phyloP scores from a whole-genome alignment of 92 coral and sea anemone genomes.

The Porites divaricata region DNA sequence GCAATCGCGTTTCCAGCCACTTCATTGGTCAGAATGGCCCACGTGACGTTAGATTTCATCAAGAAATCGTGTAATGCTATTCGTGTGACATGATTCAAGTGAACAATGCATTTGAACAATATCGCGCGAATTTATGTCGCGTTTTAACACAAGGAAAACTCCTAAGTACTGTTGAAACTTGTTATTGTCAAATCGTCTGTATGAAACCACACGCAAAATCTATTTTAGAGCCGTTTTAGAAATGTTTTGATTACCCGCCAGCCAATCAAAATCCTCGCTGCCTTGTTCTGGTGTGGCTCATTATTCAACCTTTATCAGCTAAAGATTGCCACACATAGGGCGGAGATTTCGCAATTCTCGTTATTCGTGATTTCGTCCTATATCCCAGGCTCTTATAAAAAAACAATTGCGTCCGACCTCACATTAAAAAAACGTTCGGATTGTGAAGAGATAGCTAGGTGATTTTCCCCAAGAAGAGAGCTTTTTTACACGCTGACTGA shows the following conservation, averaged over 20 bases:
- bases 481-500: too few relatives aligned
- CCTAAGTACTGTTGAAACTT: slow-evolving; percentile 4
- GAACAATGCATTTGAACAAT: slow-evolving; percentile 30
- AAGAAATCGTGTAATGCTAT: slow-evolving; percentile 26
- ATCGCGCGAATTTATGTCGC: slow-evolving; percentile 22
- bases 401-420: neutral
- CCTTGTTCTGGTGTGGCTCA: neutral
- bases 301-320: slow-evolving; percentile 12
- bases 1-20: slow-evolving; percentile 45
- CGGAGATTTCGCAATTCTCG: slow-evolving; percentile 35
- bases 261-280: neutral
- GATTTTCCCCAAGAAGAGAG: too few relatives aligned
- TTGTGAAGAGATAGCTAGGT: too few relatives aligned
- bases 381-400: neutral
- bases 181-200: slow-evolving; percentile 3
- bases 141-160: slow-evolving; percentile 26
- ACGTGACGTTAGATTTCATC: slow-evolving; percentile 27
- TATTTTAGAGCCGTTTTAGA: slow-evolving; percentile 1
- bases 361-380: neutral
- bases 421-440: neutral
- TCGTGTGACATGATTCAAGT: slow-evolving; percentile 36
- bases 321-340: slow-evolving; percentile 32
- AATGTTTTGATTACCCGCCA: slow-evolving; percentile 11
- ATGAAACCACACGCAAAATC: slow-evolving; percentile 5
- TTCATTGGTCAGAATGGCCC: slow-evolving; percentile 30